phyloP scores from a whole-genome alignment of 2,113 vertebrate genomes.

The Tapirus terrestris region DNA sequence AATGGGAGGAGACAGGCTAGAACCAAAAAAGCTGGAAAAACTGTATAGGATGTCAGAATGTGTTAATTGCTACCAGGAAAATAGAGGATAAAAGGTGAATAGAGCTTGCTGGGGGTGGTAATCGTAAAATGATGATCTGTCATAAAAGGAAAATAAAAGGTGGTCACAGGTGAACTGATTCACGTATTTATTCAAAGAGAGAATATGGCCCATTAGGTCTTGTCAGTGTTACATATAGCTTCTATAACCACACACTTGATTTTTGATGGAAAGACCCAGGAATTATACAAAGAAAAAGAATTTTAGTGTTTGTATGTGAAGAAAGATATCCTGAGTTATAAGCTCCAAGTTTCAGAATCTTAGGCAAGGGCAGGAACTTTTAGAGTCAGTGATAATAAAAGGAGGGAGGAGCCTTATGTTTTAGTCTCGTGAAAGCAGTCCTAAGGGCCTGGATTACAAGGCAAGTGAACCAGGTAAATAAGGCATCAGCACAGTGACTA shows the following conservation, averaged over 20 bases:
- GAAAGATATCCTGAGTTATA: neutral
- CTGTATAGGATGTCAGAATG: neutral
- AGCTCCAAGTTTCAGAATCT: neutral
- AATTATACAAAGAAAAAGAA: slow-evolving; percentile 2
- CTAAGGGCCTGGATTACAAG: neutral
- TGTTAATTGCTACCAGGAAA: slow-evolving; percentile 11
- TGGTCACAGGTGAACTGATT: neutral
- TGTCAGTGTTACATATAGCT: neutral
- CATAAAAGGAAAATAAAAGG: neutral
- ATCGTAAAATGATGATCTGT: neutral
- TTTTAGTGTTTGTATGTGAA: slow-evolving; percentile 16
- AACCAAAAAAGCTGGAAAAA: neutral
- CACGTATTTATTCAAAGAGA: neutral
- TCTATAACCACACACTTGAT: neutral
- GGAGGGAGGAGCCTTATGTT: neutral
- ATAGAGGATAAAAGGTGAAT: neutral
- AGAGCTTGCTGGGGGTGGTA: neutral
- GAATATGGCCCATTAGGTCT: neutral
- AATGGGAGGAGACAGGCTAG: neutral
- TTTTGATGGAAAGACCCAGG: slow-evolving; percentile 35
- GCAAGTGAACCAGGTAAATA: neutral
- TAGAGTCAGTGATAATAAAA: neutral
- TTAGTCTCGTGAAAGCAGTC: neutral
- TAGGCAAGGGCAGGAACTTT: neutral
- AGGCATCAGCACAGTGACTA: neutral